Conservation (phyloP, 2,888 invertebrate species). For the Scaeva pyrastri region DNA sequence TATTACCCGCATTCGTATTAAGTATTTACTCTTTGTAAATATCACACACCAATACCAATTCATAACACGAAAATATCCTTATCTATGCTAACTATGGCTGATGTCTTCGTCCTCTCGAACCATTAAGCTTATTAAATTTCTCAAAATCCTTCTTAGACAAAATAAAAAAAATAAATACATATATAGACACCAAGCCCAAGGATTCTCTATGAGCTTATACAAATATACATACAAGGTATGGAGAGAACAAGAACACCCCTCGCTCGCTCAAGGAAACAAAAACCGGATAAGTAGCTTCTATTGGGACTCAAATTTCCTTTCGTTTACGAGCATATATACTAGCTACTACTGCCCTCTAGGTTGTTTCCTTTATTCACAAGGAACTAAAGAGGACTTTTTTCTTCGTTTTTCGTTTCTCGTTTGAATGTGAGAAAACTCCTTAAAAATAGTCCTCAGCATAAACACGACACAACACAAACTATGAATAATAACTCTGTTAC, state of each 20-base stretch:
- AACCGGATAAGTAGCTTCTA: constrained; percentile 56
- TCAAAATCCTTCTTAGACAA: constrained; percentile 36
- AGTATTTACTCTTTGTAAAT: constrained; percentile 39
- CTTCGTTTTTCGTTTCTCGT: too few relatives aligned
- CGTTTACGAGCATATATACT: too few relatives aligned
- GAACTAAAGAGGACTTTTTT: background rate
- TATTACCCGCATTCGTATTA: constrained; percentile 16
- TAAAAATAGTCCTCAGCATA: constrained; percentile 1
- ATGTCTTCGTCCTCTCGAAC: constrained; percentile 31
- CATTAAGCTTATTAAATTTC: constrained; percentile 69
- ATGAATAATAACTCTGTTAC: constrained; percentile 68
- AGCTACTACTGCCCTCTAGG: background rate
- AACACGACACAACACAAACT: constrained; percentile 35
- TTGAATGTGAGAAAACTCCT: too few relatives aligned
- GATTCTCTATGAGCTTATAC: constrained; percentile 5
- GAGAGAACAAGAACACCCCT: too few relatives aligned
- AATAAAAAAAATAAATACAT: constrained; percentile 3
- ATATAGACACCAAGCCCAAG: background rate
- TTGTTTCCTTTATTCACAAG: background rate
- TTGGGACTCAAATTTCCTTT: constrained; percentile 39
- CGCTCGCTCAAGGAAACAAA: constrained; percentile 32
- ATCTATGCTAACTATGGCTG: constrained; percentile 11
- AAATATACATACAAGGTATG: background rate
- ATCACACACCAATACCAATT: constrained; percentile 1
- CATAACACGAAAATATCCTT: constrained; percentile 4